These are phyloP conservation scores for Ailuropoda melanoleuca DNA, from an alignment of 2,113 vertebrate genomes.

Conservation along the genomic window DNA sequence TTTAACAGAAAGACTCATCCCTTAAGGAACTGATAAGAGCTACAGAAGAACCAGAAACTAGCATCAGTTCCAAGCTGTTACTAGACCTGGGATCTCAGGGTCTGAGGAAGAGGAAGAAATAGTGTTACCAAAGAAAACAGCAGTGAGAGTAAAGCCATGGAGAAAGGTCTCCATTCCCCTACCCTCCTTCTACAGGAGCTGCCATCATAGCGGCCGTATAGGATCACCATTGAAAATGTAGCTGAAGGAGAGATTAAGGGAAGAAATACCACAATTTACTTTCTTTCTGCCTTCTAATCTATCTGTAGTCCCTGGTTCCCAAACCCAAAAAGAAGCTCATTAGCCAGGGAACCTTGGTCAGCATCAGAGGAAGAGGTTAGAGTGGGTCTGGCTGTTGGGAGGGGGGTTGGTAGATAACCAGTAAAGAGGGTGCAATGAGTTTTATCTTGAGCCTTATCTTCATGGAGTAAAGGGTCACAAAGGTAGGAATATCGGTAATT, in stretches of 20 bases:
- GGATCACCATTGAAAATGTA: neutral
- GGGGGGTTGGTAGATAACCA: neutral
- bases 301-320: accelerated
- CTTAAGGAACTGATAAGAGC: neutral
- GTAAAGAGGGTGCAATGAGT: neutral
- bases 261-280: neutral
- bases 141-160: neutral
- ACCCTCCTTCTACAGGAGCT: too few relatives aligned
- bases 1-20: neutral
- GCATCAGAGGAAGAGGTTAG: neutral
- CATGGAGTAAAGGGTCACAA: neutral
- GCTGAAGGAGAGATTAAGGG: neutral
- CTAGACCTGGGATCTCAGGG: neutral
- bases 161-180: neutral
- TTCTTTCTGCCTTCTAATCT: neutral
- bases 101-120: neutral
- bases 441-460: neutral
- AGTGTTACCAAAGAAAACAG: neutral
- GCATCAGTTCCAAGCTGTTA: neutral
- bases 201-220: accelerated
- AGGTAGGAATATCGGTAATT: neutral
- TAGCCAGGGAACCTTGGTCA: neutral
- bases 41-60: neutral
- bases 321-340: neutral
- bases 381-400: neutral